Evolutionary conservation across 2,888 invertebrate genomes (phyloP).

Genomic region (Willowsia nigromaculata): DNA sequence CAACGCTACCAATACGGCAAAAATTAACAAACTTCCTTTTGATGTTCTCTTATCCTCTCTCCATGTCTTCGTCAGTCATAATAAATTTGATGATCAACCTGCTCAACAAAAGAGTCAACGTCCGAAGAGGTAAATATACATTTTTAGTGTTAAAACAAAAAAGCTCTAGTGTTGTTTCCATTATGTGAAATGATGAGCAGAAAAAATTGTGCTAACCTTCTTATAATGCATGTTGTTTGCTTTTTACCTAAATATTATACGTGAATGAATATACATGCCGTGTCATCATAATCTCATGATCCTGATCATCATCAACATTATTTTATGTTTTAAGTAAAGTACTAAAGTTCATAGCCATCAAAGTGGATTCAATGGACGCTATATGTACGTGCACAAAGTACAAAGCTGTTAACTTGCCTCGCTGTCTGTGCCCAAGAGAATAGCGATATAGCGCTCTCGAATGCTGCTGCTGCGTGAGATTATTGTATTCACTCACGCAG

Average conservation of each 20-base stretch:
- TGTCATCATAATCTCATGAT: conserved; percentile 13
- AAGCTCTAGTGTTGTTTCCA: neutral
- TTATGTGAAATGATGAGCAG: neutral
- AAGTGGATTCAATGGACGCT: neutral
- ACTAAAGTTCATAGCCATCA: neutral
- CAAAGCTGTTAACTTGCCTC: neutral
- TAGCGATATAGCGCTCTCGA: neutral
- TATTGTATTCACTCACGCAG: neutral
- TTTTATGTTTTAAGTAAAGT: neutral
- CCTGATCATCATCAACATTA: neutral
- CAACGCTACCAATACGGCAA: neutral
- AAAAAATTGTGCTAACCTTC: no score
- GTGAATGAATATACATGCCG: neutral
- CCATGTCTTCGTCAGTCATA: conserved; percentile 9
- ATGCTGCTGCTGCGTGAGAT: neutral
- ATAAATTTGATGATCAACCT: conserved; percentile 2
- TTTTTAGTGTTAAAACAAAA: neutral
- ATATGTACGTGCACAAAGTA: neutral
- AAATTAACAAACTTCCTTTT: conserved; percentile 31
- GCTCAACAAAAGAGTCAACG: conserved; percentile 67
- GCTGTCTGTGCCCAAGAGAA: neutral
- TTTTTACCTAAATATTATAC: neutral
- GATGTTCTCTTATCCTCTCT: neutral
- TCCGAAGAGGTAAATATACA: conserved; percentile 52
- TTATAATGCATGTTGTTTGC: neutral